Conservation (phyloP, 2,888 invertebrate species). For the Phragmatobia fuliginosa region DNA sequence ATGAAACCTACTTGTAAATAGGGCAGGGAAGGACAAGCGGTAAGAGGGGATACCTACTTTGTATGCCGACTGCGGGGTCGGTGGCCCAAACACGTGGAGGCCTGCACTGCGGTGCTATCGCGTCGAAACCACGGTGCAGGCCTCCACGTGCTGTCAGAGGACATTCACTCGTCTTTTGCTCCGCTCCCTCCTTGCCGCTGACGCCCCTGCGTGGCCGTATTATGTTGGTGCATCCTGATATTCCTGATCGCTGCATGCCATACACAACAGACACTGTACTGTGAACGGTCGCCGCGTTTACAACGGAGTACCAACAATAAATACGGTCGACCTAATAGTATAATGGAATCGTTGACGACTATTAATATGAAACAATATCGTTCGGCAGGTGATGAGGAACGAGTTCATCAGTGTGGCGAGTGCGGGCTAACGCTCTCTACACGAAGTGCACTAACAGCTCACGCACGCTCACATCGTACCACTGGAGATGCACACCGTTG, state of each 20-base stretch:
- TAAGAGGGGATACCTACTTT: constrained; percentile 57
- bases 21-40: constrained; percentile 53
- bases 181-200: constrained; percentile 64
- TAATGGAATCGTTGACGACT: constrained; percentile 61
- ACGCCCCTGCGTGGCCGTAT: constrained; percentile 67
- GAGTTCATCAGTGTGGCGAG: constrained; percentile 88
- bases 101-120: constrained; percentile 77
- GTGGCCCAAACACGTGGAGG: constrained; percentile 84
- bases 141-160: constrained; percentile 83
- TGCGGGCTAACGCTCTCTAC: constrained; percentile 92
- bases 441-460: constrained; percentile 91
- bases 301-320: constrained; percentile 47
- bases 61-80: constrained; percentile 72
- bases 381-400: constrained; percentile 85
- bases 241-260: constrained; percentile 81
- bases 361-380: constrained; percentile 66
- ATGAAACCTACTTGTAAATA: constrained; percentile 33
- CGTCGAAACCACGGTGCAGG: constrained; percentile 78
- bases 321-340: constrained; percentile 38
- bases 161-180: constrained; percentile 71
- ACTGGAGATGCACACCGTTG: constrained; percentile 93
- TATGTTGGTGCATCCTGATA: constrained; percentile 81
- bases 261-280: constrained; percentile 79
- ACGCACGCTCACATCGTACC: constrained; percentile 83
- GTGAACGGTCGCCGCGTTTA: constrained; percentile 72